Evolutionary conservation across 2,888 invertebrate genomes (phyloP).

Genomic region (Xestia xanthographa): DNA sequence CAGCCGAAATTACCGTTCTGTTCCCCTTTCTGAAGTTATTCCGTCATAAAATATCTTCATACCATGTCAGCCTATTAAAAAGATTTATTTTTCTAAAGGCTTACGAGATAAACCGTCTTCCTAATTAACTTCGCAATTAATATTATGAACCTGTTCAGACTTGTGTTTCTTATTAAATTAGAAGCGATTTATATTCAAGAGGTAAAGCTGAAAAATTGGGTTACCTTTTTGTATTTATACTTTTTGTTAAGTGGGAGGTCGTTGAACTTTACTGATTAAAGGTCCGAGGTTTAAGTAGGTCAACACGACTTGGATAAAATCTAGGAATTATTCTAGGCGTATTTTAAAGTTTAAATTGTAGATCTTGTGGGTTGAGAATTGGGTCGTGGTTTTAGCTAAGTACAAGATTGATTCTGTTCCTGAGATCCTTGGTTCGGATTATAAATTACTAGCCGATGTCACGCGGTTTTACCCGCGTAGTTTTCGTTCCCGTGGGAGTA

Average conservation of each 20-base stretch:
- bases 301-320: background rate
- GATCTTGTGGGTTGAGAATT: background rate
- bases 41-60: slow-evolving; percentile 8
- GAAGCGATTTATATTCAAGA: slow-evolving; percentile 58
- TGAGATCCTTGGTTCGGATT: background rate
- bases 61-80: slow-evolving; percentile 13
- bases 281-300: slow-evolving; percentile 5
- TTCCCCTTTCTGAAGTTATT: background rate
- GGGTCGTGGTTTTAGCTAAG: background rate
- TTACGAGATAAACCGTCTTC: slow-evolving; percentile 43
- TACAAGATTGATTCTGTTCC: background rate
- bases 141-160: slow-evolving; percentile 44
- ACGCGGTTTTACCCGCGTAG: no score
- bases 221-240: slow-evolving; percentile 19
- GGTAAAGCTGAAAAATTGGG: slow-evolving; percentile 34
- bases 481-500: no score
- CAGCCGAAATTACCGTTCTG: background rate
- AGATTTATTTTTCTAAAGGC: slow-evolving; percentile 36
- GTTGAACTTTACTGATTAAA: slow-evolving; percentile 28
- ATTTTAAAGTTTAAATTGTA: slow-evolving; percentile 2
- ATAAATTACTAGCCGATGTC: no score
- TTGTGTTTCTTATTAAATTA: slow-evolving; percentile 57
- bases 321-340: background rate
- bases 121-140: slow-evolving; percentile 63
- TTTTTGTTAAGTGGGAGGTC: background rate